A percentile compares a stretch with the other conserved stretches of the same genome.
Conservation (phyloP, 2,797 vertebrate species). For the Halcyon smyrnensis region DNA sequence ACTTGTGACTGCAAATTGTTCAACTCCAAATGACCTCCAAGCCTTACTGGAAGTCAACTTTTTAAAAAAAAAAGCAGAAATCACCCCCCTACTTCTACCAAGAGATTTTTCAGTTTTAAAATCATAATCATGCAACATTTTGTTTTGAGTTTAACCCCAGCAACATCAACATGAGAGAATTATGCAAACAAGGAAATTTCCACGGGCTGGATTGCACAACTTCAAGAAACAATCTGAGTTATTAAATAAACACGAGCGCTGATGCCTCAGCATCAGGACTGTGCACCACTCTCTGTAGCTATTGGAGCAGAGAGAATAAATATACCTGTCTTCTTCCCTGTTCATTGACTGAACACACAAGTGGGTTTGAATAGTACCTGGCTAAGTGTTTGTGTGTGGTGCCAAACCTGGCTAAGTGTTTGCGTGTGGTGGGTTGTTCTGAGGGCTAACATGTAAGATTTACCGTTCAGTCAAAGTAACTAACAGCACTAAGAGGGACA, state of each 20-base stretch:
- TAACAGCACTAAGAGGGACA: background rate
- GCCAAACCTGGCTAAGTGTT: background rate
- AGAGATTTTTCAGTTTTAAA: constrained; percentile 41
- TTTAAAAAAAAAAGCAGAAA: background rate
- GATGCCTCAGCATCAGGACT: background rate
- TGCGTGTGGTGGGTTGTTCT: background rate
- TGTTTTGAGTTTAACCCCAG: constrained; percentile 18
- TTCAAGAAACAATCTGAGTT: constrained; percentile 7
- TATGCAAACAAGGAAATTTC: constrained; percentile 66
- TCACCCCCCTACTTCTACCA: background rate
- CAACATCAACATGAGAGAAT: background rate
- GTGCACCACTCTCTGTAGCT: background rate
- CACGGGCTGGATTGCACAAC: constrained; percentile 18
- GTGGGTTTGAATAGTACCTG: constrained; percentile 8
- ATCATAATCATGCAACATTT: background rate
- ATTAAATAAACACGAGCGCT: background rate
- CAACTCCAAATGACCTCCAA: constrained; percentile 37
- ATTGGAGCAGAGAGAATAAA: constrained; percentile 37
- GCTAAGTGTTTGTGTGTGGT: background rate
- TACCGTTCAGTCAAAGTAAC: background rate
- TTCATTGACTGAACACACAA: background rate
- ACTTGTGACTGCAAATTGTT: constrained; percentile 47
- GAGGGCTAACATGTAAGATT: background rate
- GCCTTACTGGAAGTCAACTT: constrained; percentile 21
- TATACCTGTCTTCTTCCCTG: constrained; percentile 13